Evolutionary conservation across 2,888 invertebrate species (phyloP).

Genomic region (Callosobruchus maculatus): DNA sequence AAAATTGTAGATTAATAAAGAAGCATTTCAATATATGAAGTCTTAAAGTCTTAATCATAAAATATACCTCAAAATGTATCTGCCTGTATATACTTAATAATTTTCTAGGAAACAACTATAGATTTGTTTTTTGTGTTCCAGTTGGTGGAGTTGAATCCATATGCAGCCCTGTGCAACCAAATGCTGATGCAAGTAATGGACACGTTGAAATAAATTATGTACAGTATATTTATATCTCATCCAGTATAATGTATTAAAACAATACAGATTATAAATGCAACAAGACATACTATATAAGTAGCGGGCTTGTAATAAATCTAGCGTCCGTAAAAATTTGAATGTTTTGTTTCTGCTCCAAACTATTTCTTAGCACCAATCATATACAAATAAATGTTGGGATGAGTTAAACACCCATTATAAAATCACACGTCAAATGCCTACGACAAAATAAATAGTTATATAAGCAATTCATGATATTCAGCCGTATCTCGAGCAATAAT

Average conservation of each 20-base stretch:
- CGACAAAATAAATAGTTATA: conserved; percentile 1
- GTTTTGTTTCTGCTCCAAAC: not conserved
- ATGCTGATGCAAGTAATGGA: conserved; percentile 81
- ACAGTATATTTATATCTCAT: conserved; percentile 28
- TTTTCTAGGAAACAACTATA: too few relatives aligned
- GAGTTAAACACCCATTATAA: not conserved
- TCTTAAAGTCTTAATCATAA: too few relatives aligned
- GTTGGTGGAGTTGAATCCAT: conserved; percentile 86
- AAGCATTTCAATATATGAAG: too few relatives aligned
- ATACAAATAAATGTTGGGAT: not conserved
- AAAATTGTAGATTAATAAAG: too few relatives aligned
- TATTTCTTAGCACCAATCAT: not conserved
- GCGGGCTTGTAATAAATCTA: not conserved
- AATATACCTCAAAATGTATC: too few relatives aligned
- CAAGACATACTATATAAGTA: conserved; percentile 3
- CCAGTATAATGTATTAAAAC: conserved; percentile 26
- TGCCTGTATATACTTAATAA: too few relatives aligned
- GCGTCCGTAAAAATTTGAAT: not conserved
- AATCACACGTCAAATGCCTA: not conserved
- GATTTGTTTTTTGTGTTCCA: conserved; percentile 49
- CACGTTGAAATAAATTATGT: conserved; percentile 31
- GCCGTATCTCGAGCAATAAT: not conserved
- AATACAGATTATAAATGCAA: conserved; percentile 24
- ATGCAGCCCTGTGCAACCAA: conserved; percentile 92
- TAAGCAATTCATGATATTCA: not conserved